phyloP scores from a whole-genome alignment of 2,888 invertebrate genomes.

The Ophioninae sp. region DNA sequence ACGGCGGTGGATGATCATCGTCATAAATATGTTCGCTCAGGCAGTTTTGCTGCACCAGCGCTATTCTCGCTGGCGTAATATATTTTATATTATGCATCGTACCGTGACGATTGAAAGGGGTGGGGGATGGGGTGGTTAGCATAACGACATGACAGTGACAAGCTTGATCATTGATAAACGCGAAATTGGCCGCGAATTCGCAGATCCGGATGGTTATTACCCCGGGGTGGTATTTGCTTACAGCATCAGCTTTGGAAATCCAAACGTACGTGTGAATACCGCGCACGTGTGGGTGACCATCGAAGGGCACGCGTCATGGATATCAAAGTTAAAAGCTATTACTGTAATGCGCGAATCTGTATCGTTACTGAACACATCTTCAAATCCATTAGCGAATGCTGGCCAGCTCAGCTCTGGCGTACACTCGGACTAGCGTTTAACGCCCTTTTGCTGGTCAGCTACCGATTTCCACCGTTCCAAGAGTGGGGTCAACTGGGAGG shows the following conservation, averaged over 20 bases:
- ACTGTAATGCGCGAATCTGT: constrained; percentile 9
- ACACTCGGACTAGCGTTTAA: background rate
- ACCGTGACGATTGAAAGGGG: constrained; percentile 32
- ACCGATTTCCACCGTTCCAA: background rate
- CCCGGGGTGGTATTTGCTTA: constrained; percentile 22
- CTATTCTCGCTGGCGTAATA: constrained; percentile 23
- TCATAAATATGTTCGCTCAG: constrained; percentile 6
- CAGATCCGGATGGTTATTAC: background rate
- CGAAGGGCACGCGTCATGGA: constrained; percentile 35
- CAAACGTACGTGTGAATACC: background rate
- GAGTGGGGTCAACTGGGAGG: too few species aligned
- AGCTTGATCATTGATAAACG: constrained; percentile 57
- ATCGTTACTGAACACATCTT: constrained; percentile 1
- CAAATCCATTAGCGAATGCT: background rate
- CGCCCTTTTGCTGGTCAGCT: constrained; percentile 3
- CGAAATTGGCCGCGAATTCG: constrained; percentile 45
- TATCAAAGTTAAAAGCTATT: constrained; percentile 40
- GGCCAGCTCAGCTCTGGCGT: background rate
- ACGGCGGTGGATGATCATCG: constrained; percentile 8
- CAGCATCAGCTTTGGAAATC: constrained; percentile 28
- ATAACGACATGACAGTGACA: constrained; percentile 37
- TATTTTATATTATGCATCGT: constrained; percentile 41
- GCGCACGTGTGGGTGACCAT: background rate
- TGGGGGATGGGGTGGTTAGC: background rate
- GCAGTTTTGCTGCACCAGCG: constrained; percentile 4